Evolutionary conservation across 1,140 invertebrate genomes (phyloP).

Genomic region (Drosophila pallidifrons): DNA sequence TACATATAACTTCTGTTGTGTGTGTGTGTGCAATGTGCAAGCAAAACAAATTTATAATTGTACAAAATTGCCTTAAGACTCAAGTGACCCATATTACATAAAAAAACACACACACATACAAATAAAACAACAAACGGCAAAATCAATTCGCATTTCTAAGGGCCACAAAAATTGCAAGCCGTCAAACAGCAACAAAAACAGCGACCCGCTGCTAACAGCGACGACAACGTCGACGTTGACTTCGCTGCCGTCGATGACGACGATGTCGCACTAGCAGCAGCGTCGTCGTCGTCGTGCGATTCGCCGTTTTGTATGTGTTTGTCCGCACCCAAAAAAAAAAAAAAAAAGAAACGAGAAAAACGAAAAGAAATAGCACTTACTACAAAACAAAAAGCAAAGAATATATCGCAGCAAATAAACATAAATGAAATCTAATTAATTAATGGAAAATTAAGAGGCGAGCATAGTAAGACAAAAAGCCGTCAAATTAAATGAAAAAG

Average conservation of each 20-base stretch:
- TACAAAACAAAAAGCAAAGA: conserved; percentile 16
- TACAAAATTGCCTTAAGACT: conserved; percentile 33
- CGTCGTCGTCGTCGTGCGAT: conserved; percentile 42
- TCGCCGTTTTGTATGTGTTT: conserved; percentile 56
- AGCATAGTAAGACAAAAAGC: conserved; percentile 36
- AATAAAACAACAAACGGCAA: neutral
- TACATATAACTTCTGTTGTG: conserved; percentile 57
- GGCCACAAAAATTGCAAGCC: conserved; percentile 24
- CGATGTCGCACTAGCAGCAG: conserved; percentile 39
- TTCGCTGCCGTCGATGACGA: conserved; percentile 25
- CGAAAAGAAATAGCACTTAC: neutral
- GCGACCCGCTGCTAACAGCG: conserved; percentile 32
- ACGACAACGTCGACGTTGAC: conserved; percentile 43
- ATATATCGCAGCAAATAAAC: conserved; percentile 49
- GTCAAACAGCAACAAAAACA: conserved; percentile 41
- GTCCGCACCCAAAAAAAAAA: conserved; percentile 65
- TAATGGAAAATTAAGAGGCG: conserved; percentile 47
- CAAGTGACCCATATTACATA: conserved; percentile 31
- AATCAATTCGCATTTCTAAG: conserved; percentile 12
- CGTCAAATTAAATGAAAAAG: conserved; percentile 65
- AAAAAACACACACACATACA: conserved; percentile 9
- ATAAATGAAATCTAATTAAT: conserved; percentile 54
- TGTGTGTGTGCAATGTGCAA: conserved; percentile 64
- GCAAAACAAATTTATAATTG: conserved; percentile 70
- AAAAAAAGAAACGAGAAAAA: conserved; percentile 9